Conservation (phyloP, 2,797 vertebrate genomes). For the Acanthurus tractus region DNA sequence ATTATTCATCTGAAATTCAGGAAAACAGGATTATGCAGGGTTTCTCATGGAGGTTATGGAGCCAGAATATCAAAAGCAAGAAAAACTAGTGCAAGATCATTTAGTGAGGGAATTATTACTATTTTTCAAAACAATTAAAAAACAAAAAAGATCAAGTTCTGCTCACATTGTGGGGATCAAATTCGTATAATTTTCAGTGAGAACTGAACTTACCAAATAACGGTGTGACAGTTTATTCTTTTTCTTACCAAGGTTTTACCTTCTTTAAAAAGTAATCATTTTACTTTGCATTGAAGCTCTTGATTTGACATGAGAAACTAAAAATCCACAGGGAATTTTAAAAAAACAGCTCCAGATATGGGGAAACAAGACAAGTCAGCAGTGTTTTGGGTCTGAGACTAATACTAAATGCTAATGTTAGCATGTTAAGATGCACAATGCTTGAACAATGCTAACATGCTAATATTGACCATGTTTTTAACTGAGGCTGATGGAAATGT, state of each 20-base stretch:
- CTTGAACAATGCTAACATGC: background rate
- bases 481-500: background rate
- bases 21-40: background rate
- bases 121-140: background rate
- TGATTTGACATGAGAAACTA: background rate
- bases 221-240: background rate
- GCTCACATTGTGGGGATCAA: background rate
- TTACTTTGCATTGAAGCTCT: background rate
- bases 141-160: conserved; percentile 1
- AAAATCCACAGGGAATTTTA: background rate
- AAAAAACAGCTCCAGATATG: background rate
- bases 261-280: conserved; percentile 6
- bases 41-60: background rate
- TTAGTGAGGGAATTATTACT: background rate
- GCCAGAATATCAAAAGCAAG: conserved; percentile 10
- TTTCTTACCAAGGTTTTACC: background rate
- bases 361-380: background rate
- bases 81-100: background rate
- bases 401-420: background rate
- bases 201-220: background rate
- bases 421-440: background rate
- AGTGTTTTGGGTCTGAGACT: background rate
- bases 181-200: background rate
- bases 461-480: background rate
- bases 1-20: conserved; percentile 23